Evolutionary conservation across 1,140 invertebrate species (phyloP), one percentile per base, ranked within the genome.

Genomic region (Holotrichia oblita): DNA sequence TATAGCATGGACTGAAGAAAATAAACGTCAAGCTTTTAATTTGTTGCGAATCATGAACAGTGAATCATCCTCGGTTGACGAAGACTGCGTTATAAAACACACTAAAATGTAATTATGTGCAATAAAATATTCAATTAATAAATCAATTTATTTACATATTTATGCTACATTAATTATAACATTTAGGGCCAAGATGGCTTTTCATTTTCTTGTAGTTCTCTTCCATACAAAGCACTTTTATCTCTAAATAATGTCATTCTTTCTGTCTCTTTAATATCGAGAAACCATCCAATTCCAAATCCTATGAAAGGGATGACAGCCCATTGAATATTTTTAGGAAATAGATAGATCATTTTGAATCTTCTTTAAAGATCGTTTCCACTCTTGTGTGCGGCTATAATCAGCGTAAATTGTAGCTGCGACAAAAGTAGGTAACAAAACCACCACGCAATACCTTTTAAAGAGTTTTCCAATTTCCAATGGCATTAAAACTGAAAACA

Each of bases 161-260:
- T 20, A 41, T 10, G 40, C 73, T 74, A 74, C 73, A 40, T n/a
- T 41, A 17, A 74, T 40, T 17, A 74, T 40, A 41, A 42, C 55
- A 77, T 40, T 69, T 77, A 77, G 2, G 91, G 91, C 94, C 94
- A 95, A 42, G 93, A 91, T 78, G 94, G 94, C 80, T 86, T 83
- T 82, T 93, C 91, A 9, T 91, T 93, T 80, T 91, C 90, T 81
- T 90, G 90, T 0, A 91, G 86, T 72, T 85, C 86, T 78, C 91
- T 89, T 14, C 93, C 93, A 86, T 92, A 96, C 6, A 96, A 86
- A 27, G 90, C 90, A 83, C 93, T 94, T 85, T 94, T 95, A 83
- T 96, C 94, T 79, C 94, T 89, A 85, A 93, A 96, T 41, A 85
- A 85, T 0, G 89, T 90, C 90, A 94, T 91, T 55, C 93, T 90